Conservation (phyloP, 2,888 invertebrate species). For the Phania funesta region DNA sequence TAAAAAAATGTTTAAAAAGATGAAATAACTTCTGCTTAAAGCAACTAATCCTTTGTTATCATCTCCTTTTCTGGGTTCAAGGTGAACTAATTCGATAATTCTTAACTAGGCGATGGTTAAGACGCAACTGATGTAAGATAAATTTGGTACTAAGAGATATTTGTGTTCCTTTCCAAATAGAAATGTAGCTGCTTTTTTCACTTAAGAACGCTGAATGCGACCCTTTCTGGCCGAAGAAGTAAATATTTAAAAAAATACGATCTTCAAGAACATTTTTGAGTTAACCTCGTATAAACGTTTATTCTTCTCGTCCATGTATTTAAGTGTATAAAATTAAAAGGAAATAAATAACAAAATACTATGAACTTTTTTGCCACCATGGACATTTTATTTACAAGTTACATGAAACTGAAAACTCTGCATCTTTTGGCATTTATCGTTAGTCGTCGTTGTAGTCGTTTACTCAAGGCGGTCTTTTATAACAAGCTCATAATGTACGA, state of each 20-base stretch:
- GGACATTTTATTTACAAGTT: conserved; percentile 63
- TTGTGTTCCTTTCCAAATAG: too few relatives aligned
- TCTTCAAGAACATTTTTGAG: background rate
- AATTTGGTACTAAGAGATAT: too few relatives aligned
- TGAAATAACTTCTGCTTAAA: too few relatives aligned
- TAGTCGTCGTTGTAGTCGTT: conserved; percentile 35
- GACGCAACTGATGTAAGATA: too few relatives aligned
- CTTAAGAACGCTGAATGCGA: background rate
- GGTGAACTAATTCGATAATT: too few relatives aligned
- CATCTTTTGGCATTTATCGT: conserved; percentile 51
- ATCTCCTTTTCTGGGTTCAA: too few relatives aligned
- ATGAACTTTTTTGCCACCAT: conserved; percentile 65
- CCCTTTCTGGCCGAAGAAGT: background rate
- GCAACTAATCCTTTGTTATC: too few relatives aligned
- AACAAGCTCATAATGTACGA: conserved; percentile 62
- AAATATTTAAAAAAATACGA: background rate
- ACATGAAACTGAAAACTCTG: conserved; percentile 60
- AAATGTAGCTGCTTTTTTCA: too few relatives aligned
- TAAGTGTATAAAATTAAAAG: conserved; percentile 54
- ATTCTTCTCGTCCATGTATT: background rate
- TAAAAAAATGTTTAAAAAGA: background rate
- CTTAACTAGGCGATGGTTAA: too few relatives aligned
- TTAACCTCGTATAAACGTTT: background rate
- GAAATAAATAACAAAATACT: conserved; percentile 67
- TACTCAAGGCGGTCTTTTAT: conserved; percentile 56